These are phyloP conservation scores for Phalangium opilio DNA, from an alignment of 2,888 invertebrate species.

Conservation along the genomic window DNA sequence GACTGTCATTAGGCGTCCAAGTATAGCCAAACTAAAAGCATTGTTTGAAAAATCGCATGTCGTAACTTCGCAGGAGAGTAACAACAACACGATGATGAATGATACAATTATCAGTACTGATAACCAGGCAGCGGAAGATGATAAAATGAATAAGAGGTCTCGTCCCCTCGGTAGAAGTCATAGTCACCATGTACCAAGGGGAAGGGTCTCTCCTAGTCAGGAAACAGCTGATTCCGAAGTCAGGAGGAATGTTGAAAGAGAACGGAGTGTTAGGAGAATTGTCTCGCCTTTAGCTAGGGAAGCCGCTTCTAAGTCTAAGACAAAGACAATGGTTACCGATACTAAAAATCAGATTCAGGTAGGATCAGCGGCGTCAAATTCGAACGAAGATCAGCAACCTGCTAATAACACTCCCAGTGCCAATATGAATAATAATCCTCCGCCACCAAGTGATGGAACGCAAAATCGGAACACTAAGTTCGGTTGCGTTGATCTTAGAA, in stretches of 20 bases:
- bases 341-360: no score
- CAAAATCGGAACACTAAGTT: no score
- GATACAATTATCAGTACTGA: background rate
- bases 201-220: background rate
- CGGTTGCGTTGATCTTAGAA: no score
- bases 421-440: no score
- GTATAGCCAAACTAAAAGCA: slow-evolving; percentile 21
- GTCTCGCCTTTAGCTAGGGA: no score
- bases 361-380: no score
- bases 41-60: slow-evolving; percentile 18
- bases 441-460: no score
- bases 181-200: slow-evolving; percentile 10
- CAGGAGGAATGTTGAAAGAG: background rate
- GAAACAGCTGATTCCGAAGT: background rate
- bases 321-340: no score
- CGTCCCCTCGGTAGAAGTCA: slow-evolving; percentile 16
- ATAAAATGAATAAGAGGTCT: background rate
- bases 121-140: background rate
- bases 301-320: no score
- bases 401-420: no score
- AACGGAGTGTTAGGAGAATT: background rate
- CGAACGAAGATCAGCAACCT: no score
- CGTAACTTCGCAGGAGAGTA: background rate
- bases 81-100: background rate
- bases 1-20: slow-evolving; percentile 22